Conservation (phyloP, 2,888 invertebrate genomes). For the Baccha elongata region DNA sequence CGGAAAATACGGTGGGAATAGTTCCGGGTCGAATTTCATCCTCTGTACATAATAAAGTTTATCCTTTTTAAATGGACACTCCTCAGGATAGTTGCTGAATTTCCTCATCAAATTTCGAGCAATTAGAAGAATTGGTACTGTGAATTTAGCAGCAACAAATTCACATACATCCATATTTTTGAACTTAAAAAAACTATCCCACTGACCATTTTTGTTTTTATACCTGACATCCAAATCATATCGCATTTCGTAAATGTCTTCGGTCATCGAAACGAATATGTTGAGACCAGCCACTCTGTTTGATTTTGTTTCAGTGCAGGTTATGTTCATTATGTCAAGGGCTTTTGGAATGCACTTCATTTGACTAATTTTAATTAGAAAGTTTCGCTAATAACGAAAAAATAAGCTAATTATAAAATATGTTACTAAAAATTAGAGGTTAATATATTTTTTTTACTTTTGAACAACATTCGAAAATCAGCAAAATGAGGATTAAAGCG, state of each 20-base stretch:
- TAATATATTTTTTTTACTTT: not conserved
- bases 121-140: constrained; percentile 33
- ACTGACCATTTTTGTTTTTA: constrained; percentile 14
- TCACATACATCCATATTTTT: constrained; percentile 46
- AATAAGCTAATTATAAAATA: not conserved
- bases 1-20: constrained; percentile 54
- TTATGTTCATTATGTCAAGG: too few relatives aligned
- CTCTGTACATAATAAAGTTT: constrained; percentile 36
- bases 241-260: constrained; percentile 44
- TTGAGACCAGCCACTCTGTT: constrained; percentile 39
- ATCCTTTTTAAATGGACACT: constrained; percentile 47
- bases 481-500: not conserved
- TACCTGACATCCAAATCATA: constrained; percentile 20
- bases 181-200: constrained; percentile 46
- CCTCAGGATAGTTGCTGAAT: constrained; percentile 53
- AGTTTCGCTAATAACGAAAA: constrained; percentile 31
- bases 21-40: constrained; percentile 51
- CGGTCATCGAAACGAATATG: not conserved
- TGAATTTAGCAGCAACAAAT: constrained; percentile 42
- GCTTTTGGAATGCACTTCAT: too few relatives aligned
- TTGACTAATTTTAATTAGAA: constrained; percentile 31
- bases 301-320: constrained; percentile 45
- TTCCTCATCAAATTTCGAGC: constrained; percentile 47
- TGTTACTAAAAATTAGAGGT: not conserved
- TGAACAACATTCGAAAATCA: not conserved